Evolutionary conservation across 2,888 invertebrate genomes (phyloP), one percentile per base, ranked within the genome.

Genomic region (Pasiphila rectangulata): DNA sequence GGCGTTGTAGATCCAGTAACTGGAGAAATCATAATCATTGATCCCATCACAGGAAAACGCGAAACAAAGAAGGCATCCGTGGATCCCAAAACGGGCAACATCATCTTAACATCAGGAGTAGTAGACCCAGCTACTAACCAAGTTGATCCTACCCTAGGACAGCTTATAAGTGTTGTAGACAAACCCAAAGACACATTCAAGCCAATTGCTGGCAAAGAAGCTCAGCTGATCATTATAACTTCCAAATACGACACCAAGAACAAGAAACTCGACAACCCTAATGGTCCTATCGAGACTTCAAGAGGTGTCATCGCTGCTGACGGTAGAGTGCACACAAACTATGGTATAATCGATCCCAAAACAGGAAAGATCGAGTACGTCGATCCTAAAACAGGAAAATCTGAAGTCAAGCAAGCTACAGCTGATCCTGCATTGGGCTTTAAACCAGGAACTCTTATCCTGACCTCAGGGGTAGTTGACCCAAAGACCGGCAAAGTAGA

Each of bases 31-130:
- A 79, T 90, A 37, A 76, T 90, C 0, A 79, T 87, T 7, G 91
- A 92, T 53, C 89, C 90, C 17, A 73, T 83, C 25, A 91, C 92
- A 0, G 92, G 92, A 15, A 90, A 91, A 64, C 90, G 85, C 35
- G 91, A 91, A 52, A 67, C 89, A 3, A 89, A 90, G 61, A 90
- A 90, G 68, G 92, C 93, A n/a, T 79, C 89, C 51, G 83, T 90
- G 41, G 92, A 93, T 71, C 87, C 91, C 0, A 90, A 90, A 66
- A 91, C 91, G 0, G 91, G 92, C 30, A 89, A 90, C 63, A 59
- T 91, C 20, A 80, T 90, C 41, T 67, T 88, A 7, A 79, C 80
- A 9, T 86, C 92, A 43, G 85, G 86, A 1, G 90, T 87, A n/a
- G 71, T 82, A 3, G 90, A 91, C 59, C 90, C 90, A 1, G 83